Evolutionary conservation across 2,888 invertebrate species (phyloP).

Genomic region (Lampropteryx suffumata): DNA sequence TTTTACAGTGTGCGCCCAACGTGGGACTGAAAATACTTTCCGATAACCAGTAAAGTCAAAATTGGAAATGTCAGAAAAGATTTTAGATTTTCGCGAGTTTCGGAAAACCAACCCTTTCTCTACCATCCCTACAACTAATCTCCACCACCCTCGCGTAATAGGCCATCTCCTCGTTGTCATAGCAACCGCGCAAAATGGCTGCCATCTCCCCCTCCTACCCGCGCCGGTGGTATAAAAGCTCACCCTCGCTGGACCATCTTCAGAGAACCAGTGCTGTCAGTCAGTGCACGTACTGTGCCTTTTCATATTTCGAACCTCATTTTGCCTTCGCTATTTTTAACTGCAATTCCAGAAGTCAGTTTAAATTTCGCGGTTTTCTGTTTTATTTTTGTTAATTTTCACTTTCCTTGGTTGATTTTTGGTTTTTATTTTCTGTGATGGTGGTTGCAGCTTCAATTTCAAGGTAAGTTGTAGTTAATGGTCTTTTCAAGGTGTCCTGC

Average conservation of each 20-base stretch:
- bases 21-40: background rate
- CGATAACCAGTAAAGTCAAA: background rate
- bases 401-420: constrained; percentile 39
- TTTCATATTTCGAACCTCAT: constrained; percentile 48
- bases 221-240: constrained; percentile 66
- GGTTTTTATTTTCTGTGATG: constrained; percentile 47
- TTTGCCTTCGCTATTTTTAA: constrained; percentile 31
- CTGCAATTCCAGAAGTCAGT: constrained; percentile 7
- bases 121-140: constrained; percentile 76
- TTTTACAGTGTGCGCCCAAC: constrained; percentile 13
- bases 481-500: constrained; percentile 11
- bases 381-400: constrained; percentile 16
- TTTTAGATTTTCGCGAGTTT: constrained; percentile 27
- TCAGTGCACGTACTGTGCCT: constrained; percentile 50
- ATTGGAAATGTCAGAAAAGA: background rate
- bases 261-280: constrained; percentile 74
- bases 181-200: constrained; percentile 76
- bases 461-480: constrained; percentile 58
- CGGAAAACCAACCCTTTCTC: constrained; percentile 37
- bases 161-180: constrained; percentile 80
- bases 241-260: constrained; percentile 48
- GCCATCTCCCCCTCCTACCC: constrained; percentile 55
- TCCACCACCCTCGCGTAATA: constrained; percentile 80
- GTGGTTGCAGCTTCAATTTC: constrained; percentile 43
- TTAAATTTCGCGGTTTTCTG: constrained; percentile 20